Evolutionary conservation across 2,888 invertebrate genomes (phyloP), one percentile per base, ranked within the genome.

Genomic region (Rotaria socialis): DNA sequence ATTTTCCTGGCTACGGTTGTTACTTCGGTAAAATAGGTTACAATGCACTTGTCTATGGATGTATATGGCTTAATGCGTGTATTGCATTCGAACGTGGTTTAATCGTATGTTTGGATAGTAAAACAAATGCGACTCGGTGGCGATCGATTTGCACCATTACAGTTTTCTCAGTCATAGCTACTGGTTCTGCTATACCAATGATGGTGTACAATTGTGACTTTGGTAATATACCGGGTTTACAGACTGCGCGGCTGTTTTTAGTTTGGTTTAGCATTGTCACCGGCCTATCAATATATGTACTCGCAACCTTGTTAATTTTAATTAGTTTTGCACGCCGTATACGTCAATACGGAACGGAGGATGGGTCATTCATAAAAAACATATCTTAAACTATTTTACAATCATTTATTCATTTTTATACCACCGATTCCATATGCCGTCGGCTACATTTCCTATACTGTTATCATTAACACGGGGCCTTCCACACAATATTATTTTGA

Each of bases 331-430:
- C 58, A 2, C 1, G 8, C 10, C 58, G 58, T 58, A n/a, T n/a
- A 58, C 58, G 58, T 0, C n/a, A n/a, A n/a, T 58, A 58, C n/a
- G 58, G 58, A 0, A 58, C n/a, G n/a, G 58, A 58, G 10, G n/a
- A n/a, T 58, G 58, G 58, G 8, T 58, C 58, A 7, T 58, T 19
- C 2, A n/a, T 22, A 24, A 58, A 58, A n/a, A 58, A n/a, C 58
- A 58, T 22, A n/a, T 58, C 22, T 19, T 2, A 58, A 58, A n/a
- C n/a, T 58, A 58, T 22, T 58, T 10, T 19, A 22, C n/a, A 58
- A n/a, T n/a, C 58, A 58, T 58, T n/a, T 58, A n/a, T 58, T 58
- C 58, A 58, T n/a, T 58, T 58, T 58, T 58, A 58, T n/a, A 22
- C 22, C 22, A 58, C 58, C 58, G 10, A n/a, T 58, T 2, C 6